A percentile compares a stretch with the other conserved stretches of the same genome.
Evolutionary conservation across 2,888 invertebrate genomes (phyloP).

Genomic region (Hydrotaea cyrtoneurina): DNA sequence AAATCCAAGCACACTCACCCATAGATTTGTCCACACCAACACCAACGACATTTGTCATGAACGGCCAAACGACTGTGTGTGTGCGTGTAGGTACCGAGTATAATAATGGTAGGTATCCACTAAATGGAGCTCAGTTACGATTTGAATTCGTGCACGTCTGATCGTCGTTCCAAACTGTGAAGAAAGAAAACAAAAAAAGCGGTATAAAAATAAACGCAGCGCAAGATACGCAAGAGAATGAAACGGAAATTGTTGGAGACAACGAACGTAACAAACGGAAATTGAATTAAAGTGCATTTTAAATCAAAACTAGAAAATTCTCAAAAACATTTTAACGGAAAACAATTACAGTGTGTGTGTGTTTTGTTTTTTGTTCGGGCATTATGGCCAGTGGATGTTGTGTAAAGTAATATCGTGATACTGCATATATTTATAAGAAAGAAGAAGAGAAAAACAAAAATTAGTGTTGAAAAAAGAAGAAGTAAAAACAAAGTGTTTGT

Average conservation of each 20-base stretch:
- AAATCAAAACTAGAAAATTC: not conserved
- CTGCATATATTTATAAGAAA: not conserved
- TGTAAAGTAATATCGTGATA: not conserved
- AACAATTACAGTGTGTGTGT: too few relatives aligned
- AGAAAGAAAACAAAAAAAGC: constrained; percentile 6
- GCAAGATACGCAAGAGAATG: constrained; percentile 49
- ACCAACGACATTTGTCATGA: too few relatives aligned
- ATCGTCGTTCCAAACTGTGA: constrained; percentile 6
- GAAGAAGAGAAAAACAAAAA: not conserved
- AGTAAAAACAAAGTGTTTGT: constrained; percentile 33
- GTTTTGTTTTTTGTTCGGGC: not conserved
- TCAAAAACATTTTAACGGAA: not conserved
- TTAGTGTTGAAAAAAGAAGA: not conserved
- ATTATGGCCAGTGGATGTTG: not conserved
- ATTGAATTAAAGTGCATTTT: not conserved
- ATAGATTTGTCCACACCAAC: too few relatives aligned
- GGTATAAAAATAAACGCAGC: not conserved
- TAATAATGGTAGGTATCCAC: constrained; percentile 56
- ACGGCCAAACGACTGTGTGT: not conserved
- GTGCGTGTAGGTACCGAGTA: constrained; percentile 13
- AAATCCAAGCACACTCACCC: too few relatives aligned
- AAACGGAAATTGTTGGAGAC: constrained; percentile 40
- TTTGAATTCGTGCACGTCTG: constrained; percentile 57
- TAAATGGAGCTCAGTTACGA: constrained; percentile 59
- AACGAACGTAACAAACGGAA: constrained; percentile 23